phyloP scores from a whole-genome alignment of 2,888 invertebrate species.

The Calameuta filiformis region DNA sequence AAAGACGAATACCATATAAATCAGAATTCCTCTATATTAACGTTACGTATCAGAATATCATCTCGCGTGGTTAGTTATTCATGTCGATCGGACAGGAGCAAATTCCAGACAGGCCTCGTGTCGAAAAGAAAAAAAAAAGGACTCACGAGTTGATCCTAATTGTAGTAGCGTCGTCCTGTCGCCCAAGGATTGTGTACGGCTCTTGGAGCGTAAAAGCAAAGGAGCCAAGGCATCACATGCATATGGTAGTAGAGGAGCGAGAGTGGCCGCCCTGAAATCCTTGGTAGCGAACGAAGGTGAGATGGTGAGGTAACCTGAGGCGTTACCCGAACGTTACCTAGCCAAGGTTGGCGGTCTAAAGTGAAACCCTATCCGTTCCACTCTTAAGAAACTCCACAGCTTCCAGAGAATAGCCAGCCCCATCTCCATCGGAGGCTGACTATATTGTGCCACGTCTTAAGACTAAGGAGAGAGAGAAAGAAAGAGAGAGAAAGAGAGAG shows the following conservation, averaged over 20 bases:
- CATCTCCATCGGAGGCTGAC: slow-evolving; percentile 23
- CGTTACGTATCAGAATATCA: neutral
- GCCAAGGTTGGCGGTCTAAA: slow-evolving; percentile 46
- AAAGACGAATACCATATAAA: neutral
- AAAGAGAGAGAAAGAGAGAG: slow-evolving; percentile 21
- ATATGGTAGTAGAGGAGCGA: neutral
- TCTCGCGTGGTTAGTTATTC: neutral
- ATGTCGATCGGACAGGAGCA: neutral
- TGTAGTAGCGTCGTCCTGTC: slow-evolving; percentile 52
- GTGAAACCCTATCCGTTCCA: slow-evolving; percentile 53
- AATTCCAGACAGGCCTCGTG: neutral
- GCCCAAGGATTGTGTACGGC: slow-evolving; percentile 41
- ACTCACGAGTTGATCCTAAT: slow-evolving; percentile 48
- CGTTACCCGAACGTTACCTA: slow-evolving; percentile 50
- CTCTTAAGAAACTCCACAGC: slow-evolving; percentile 46
- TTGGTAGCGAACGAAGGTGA: slow-evolving; percentile 53
- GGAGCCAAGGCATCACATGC: neutral
- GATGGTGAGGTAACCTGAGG: slow-evolving; percentile 54
- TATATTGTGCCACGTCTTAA: slow-evolving; percentile 41
- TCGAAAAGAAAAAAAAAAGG: slow-evolving; percentile 22
- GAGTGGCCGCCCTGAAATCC: slow-evolving; percentile 45
- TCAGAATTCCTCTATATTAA: neutral
- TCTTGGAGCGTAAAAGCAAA: slow-evolving; percentile 31
- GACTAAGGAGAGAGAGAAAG: slow-evolving; percentile 30
- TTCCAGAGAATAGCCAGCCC: slow-evolving; percentile 26